A percentile compares a stretch with the other conserved stretches of the same genome.
Conservation (phyloP, 2,888 invertebrate species). For the Perizoma flavofasciatum region DNA sequence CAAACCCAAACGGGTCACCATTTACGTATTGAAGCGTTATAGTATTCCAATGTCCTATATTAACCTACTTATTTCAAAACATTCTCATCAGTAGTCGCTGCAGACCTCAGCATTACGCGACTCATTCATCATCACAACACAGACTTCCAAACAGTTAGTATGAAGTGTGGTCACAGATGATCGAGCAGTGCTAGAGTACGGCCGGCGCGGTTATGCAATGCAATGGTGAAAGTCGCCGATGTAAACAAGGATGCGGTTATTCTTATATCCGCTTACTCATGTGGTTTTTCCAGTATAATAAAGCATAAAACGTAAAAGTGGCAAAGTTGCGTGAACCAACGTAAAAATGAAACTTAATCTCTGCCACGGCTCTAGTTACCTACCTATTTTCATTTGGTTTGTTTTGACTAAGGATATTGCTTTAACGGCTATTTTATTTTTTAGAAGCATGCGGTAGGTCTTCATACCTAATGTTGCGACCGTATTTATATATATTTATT, state of each 20-base stretch:
- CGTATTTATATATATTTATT: too few species aligned
- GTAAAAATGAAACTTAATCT: neutral
- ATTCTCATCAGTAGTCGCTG: conserved; percentile 21
- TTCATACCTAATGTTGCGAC: too few species aligned
- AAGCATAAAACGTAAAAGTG: conserved; percentile 27
- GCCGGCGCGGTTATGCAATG: conserved; percentile 31
- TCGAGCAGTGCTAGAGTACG: conserved; percentile 8
- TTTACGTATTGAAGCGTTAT: conserved; percentile 7
- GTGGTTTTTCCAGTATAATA: conserved; percentile 30
- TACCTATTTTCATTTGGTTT: too few species aligned
- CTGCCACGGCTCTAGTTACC: too few species aligned
- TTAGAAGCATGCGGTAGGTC: too few species aligned
- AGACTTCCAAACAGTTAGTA: conserved; percentile 5
- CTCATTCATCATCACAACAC: conserved; percentile 21
- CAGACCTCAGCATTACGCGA: conserved; percentile 20
- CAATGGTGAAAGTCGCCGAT: conserved; percentile 44
- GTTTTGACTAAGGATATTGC: too few species aligned
- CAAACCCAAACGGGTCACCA: neutral
- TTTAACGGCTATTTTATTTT: too few species aligned
- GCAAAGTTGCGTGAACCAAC: conserved; percentile 4
- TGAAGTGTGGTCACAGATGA: conserved; percentile 13
- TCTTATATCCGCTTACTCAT: conserved; percentile 36
- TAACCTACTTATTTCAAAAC: conserved; percentile 15
- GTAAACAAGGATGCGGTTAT: conserved; percentile 39
- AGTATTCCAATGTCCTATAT: conserved; percentile 16